These are phyloP conservation scores for Cantharis nigra DNA, from an alignment of 2,888 invertebrate species.

Conservation along the genomic window DNA sequence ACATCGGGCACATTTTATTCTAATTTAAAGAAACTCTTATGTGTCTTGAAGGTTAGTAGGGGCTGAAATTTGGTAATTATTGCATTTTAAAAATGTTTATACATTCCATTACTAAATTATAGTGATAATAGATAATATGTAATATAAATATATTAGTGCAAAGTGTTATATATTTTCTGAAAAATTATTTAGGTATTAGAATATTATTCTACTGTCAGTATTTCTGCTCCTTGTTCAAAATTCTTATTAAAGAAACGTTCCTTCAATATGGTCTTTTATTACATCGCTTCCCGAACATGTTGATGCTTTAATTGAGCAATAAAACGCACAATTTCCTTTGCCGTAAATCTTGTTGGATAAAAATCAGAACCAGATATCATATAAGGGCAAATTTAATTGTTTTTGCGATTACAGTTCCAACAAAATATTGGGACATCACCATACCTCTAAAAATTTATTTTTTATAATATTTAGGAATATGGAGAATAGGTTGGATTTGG, in stretches of 20 bases:
- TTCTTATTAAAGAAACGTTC: background rate
- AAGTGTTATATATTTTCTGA: constrained; percentile 15
- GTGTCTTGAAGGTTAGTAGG: background rate
- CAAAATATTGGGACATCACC: no score
- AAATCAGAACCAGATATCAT: no score
- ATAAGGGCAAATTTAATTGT: no score
- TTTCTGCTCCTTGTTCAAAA: background rate
- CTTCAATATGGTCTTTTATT: background rate
- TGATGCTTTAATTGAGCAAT: no score
- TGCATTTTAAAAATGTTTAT: background rate
- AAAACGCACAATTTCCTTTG: no score
- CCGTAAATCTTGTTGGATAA: no score
- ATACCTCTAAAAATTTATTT: no score
- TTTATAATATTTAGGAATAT: no score
- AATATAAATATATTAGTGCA: background rate
- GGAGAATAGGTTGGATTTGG: no score
- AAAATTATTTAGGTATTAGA: constrained; percentile 4
- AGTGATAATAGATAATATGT: background rate
- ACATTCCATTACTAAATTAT: background rate
- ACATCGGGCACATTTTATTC: background rate
- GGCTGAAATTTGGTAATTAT: background rate
- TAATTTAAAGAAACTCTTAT: background rate
- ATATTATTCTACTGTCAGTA: background rate
- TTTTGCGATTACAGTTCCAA: no score
- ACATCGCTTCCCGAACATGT: background rate